Base-by-base conservation (phyloP, 2,797 vertebrate species). In the Lophotriccus pileatus region DNA sequence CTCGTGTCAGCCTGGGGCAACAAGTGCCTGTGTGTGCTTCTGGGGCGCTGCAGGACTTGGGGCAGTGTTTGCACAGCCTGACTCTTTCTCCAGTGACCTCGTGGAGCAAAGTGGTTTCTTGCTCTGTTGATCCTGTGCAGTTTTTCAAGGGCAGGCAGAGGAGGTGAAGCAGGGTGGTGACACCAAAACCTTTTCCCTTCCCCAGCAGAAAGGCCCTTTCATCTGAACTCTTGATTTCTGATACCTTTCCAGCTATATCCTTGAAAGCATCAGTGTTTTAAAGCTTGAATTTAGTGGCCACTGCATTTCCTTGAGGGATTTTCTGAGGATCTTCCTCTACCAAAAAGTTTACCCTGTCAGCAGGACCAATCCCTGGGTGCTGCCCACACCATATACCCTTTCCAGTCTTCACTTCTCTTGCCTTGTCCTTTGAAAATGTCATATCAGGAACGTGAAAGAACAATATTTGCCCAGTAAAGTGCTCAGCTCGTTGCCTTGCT, bases 401-500 rank as follows among this genome's bases (percentile, higher is more conserved):
- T 32, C 69, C 50, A 80, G 4, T 4, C n/a, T 21, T 77, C 1
- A 1, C 13, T 49, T 68, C 69, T 63, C 50, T 87, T 46, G 50
- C 30, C 16, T n/a, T 22, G 5, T n/a, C 44, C 28, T 75, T 84
- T 75, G 23, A n/a, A 78, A 68, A 53, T 15, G 9, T 37, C 73
- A 77, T 53, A 60, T 75, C 30, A 41, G 34, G 44, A 53, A 60
- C 6, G 30, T 39, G 50, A 18, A 81, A 84, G 67, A 58, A 50
- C 16, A 66, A 14, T 68, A 46, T 68, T 89, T 91, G 24, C 36
- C 39, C 46, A 2, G 17, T 28, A 7, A 63, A 0, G 0, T 14
- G 14, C 30, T 27, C 62, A 44, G 9, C 37, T 89, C 43, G 1
- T 7, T 86, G 44, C 30, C n/a, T 53, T 47, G 50, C 60, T 62